A percentile compares a stretch with the other conserved stretches of the same genome.
Evolutionary conservation across 1,140 invertebrate species (phyloP).

Genomic region (Lysiphlebus fabarum): DNA sequence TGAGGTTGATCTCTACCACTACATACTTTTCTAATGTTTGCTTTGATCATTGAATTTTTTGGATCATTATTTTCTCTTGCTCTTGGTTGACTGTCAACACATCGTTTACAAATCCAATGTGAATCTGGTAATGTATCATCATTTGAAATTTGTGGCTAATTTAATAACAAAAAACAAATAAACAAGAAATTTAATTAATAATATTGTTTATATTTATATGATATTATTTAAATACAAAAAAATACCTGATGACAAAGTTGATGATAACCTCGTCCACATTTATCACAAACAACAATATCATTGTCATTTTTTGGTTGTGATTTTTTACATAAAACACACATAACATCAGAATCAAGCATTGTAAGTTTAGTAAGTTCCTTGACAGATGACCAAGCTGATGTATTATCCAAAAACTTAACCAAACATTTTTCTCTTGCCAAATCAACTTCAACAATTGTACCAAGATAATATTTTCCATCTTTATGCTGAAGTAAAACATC

Average conservation of each 20-base stretch:
- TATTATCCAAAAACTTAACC: slow-evolving; percentile 83
- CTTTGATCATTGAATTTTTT: slow-evolving; percentile 55
- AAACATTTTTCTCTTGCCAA: slow-evolving; percentile 69
- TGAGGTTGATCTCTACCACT: slow-evolving; percentile 52
- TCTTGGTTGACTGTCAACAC: slow-evolving; percentile 52
- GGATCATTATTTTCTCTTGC: slow-evolving; percentile 47
- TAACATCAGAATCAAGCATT: slow-evolving; percentile 60
- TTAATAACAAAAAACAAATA: too few relatives aligned
- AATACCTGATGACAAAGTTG: slow-evolving; percentile 67
- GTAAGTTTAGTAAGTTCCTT: slow-evolving; percentile 74
- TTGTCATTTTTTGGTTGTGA: slow-evolving; percentile 65
- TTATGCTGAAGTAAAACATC: slow-evolving; percentile 80
- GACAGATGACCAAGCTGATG: slow-evolving; percentile 78
- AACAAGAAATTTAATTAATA: too few relatives aligned
- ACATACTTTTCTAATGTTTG: slow-evolving; percentile 54
- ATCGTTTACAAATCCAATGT: slow-evolving; percentile 65
- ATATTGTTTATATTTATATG: too few relatives aligned
- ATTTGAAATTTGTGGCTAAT: slow-evolving; percentile 48
- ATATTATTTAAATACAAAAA: background rate
- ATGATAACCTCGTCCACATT: slow-evolving; percentile 83
- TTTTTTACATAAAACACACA: slow-evolving; percentile 84
- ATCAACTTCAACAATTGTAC: slow-evolving; percentile 71
- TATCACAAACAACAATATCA: slow-evolving; percentile 81
- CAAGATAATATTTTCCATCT: slow-evolving; percentile 82
- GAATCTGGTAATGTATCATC: slow-evolving; percentile 49